phyloP scores from a whole-genome alignment of 2,113 vertebrate species.

The Macrotis lagotis region DNA sequence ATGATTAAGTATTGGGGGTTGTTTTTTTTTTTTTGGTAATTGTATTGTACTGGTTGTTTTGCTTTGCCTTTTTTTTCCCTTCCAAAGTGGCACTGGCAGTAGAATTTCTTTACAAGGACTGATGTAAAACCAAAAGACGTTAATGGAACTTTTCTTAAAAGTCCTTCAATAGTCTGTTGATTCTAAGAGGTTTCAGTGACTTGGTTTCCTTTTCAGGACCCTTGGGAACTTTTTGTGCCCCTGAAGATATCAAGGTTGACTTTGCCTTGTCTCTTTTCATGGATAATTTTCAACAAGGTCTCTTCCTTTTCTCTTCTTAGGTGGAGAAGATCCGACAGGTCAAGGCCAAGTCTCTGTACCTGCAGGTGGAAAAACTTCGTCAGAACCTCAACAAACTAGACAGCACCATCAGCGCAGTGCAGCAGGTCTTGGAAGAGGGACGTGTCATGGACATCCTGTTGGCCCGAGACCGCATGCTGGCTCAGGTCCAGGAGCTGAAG shows the following conservation, averaged over 20 bases:
- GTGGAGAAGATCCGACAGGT: slow-evolving; percentile 99
- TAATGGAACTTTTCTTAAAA: too few relatives aligned
- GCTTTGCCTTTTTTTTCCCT: background rate
- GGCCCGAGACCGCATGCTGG: slow-evolving; percentile 95
- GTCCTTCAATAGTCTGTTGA: too few relatives aligned
- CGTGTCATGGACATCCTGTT: slow-evolving; percentile 94
- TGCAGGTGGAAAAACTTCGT: slow-evolving; percentile 97
- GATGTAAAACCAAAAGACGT: too few relatives aligned
- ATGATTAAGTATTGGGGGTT: too few relatives aligned
- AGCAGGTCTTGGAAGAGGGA: slow-evolving; percentile 96
- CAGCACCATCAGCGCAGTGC: slow-evolving; percentile 95
- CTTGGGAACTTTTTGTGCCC: background rate
- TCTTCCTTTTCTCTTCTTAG: slow-evolving; percentile 77
- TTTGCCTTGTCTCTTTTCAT: fast-evolving
- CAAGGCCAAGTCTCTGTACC: slow-evolving; percentile 98
- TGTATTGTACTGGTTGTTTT: too few relatives aligned
- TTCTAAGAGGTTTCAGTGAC: background rate
- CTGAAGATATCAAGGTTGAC: background rate
- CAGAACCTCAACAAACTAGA: slow-evolving; percentile 97
- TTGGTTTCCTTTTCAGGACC: background rate
- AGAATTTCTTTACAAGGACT: too few relatives aligned
- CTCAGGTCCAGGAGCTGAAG: slow-evolving; percentile 98
- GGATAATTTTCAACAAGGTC: background rate
- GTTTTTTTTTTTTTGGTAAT: too few relatives aligned
- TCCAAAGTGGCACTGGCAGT: fast-evolving